phyloP scores from a whole-genome alignment of 2,797 vertebrate genomes.

The Jordanella pulchra region DNA sequence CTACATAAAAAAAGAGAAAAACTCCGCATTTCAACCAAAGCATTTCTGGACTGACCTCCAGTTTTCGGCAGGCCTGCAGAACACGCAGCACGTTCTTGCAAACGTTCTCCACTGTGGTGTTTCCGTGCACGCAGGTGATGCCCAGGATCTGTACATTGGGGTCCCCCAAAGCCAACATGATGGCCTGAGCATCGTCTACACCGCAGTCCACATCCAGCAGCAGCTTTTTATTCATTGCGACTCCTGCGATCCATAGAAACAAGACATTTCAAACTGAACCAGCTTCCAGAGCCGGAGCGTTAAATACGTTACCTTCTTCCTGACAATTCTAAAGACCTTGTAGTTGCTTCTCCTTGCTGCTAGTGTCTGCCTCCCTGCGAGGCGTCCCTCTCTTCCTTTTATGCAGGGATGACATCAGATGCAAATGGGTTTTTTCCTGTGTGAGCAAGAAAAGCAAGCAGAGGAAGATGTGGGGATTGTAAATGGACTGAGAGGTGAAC shows the following conservation, averaged over 20 bases:
- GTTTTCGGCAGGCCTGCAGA: constrained; percentile 69
- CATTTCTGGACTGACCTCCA: constrained; percentile 62
- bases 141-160: constrained; percentile 74
- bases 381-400: background rate
- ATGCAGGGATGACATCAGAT: background rate
- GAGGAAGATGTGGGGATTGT: background rate
- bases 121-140: constrained; percentile 81
- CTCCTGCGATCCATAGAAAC: constrained; percentile 18
- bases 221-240: constrained; percentile 75
- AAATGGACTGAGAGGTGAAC: background rate
- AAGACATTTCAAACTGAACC: background rate
- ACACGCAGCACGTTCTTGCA: constrained; percentile 79
- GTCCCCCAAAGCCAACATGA: constrained; percentile 78
- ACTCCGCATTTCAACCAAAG: background rate
- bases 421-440: background rate
- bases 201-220: constrained; percentile 77
- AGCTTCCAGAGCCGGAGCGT: background rate
- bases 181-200: constrained; percentile 81
- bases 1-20: background rate
- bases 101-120: constrained; percentile 79
- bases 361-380: background rate
- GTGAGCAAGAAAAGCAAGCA: background rate
- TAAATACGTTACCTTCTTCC: background rate
- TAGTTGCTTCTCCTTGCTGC: background rate
- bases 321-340: background rate